Conservation (phyloP, 2,888 invertebrate genomes). For the Acrocyrtus sp. region DNA sequence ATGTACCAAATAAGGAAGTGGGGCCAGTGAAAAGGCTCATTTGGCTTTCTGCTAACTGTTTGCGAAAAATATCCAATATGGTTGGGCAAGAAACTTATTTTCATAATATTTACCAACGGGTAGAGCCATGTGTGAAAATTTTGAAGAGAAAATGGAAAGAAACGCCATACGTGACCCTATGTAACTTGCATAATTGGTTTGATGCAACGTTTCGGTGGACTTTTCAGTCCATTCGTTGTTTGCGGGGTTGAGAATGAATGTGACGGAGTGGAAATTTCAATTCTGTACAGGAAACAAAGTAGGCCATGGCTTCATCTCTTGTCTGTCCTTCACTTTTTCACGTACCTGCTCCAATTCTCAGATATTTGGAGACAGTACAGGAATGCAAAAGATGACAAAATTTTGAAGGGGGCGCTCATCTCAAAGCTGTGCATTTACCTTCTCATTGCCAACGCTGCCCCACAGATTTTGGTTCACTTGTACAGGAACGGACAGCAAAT, state of each 20-base stretch:
- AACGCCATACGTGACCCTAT: no score
- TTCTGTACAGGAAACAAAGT: neutral
- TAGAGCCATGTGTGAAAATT: no score
- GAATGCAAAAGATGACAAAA: no score
- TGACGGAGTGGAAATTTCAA: neutral
- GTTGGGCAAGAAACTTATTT: no score
- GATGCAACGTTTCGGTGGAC: neutral
- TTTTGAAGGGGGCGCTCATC: neutral
- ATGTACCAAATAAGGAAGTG: no score
- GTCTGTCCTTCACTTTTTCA: neutral
- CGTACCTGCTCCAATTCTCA: neutral
- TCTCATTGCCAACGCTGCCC: neutral
- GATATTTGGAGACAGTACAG: no score
- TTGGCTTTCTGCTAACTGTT: no score
- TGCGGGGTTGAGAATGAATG: neutral
- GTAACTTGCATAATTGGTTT: slow-evolving; percentile 2
- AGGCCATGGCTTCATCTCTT: neutral
- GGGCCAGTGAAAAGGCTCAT: no score
- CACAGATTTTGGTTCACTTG: neutral
- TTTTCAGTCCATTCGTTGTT: neutral
- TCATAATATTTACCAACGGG: no score
- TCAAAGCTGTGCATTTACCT: neutral
- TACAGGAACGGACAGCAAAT: no score
- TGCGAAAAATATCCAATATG: no score
- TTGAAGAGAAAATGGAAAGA: no score